Base-by-base conservation (phyloP, 2,888 invertebrate genomes). In the Sphecodes monilicornis region DNA sequence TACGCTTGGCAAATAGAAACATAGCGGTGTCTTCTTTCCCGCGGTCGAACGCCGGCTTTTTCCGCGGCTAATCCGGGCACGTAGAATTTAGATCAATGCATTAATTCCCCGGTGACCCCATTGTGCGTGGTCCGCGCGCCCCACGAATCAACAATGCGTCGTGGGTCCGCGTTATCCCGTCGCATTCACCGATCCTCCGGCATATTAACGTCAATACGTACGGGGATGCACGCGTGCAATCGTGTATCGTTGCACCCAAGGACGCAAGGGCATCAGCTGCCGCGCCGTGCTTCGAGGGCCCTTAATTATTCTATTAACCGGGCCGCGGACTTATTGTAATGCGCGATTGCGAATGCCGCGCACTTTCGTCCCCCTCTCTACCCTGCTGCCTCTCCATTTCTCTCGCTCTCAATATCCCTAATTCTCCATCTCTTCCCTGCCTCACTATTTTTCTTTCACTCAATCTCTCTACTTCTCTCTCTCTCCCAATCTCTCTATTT, bases 251-350 rank as follows among this genome's bases (percentile, higher is more conserved):
- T 26, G 54, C 76, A 68, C 60, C 16, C 29, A 11, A 32, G 29
- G 5, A 46, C 46, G 72, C 69, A 68, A 73, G 87, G 91, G 93
- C 93, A 94, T 94, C 94, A 94, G 94, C 94, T 94, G 94, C 94
- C 89, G 91, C 86, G 32, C 10, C 18, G 64, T 66, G 64, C 90
- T 43, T n/a, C 91, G 91, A 93, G 92, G 92, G 91, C 92, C 94
- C 93, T 94, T 94, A 94, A 94, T 94, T 94, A 94, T 94, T 94
- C 94, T 93, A 94, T 94, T 94, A 94, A 94, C 94, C 93, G 91
- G 93, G 90, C 91, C 93, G 91, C 92, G 92, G 92, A 92, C 92
- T 94, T 93, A 93, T 94, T 93, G 94, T 93, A 91, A 91, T 90
- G 90, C 90, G 88, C 88, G 83, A 81, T 73, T 86, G 84, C 81